Conservation (phyloP, 2,113 vertebrate species). For the Mustela lutreola region DNA sequence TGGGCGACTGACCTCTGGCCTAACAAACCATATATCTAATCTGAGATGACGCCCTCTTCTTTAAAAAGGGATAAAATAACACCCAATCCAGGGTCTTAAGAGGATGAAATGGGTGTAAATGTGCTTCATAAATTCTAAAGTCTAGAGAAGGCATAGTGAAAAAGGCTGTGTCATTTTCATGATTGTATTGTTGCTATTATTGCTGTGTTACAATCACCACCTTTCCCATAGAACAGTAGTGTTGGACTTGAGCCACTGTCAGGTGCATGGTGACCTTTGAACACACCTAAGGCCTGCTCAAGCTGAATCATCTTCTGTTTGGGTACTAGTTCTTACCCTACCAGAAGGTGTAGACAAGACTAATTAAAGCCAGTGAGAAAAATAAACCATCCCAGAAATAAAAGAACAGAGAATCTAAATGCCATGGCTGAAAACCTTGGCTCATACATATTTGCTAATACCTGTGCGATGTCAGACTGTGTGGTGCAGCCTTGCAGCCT, state of each 20-base stretch:
- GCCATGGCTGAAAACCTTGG: constrained; percentile 38
- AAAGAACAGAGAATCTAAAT: constrained; percentile 3
- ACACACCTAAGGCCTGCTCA: not conserved
- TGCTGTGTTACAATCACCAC: not conserved
- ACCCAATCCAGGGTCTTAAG: not conserved
- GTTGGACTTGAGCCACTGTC: not conserved
- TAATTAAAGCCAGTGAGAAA: constrained; percentile 19
- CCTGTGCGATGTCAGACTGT: not conserved
- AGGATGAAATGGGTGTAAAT: not conserved
- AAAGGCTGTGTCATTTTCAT: not conserved
- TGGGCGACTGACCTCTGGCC: not conserved
- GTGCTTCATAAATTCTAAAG: not conserved
- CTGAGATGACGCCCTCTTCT: not conserved
- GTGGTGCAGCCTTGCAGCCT: not conserved
- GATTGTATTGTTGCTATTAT: not conserved
- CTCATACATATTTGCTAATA: constrained; percentile 58
- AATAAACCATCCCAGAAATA: constrained; percentile 24
- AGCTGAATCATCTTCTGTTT: constrained; percentile 30
- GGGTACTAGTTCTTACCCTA: constrained; percentile 19
- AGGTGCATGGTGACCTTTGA: constrained; percentile 15
- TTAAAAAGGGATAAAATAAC: not conserved
- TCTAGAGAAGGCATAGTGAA: not conserved
- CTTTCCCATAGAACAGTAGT: not conserved
- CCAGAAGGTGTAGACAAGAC: constrained; percentile 4
- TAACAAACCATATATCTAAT: not conserved